Percentiles rank a stretch among this genome's conserved stretches.
phyloP scores from a whole-genome alignment of 2,888 invertebrate genomes.

The Orthosia gothica region DNA sequence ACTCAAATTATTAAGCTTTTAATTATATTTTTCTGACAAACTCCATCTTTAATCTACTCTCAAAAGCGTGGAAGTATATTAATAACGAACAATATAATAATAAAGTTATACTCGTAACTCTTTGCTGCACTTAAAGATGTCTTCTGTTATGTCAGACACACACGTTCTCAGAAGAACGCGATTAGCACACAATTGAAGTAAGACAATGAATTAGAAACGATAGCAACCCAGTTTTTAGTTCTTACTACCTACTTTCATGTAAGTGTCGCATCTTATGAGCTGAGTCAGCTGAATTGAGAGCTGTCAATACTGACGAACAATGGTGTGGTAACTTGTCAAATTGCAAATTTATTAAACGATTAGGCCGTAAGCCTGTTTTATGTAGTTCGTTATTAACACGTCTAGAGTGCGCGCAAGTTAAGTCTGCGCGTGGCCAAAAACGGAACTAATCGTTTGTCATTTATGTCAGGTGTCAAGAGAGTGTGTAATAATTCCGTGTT shows the following conservation, averaged over 20 bases:
- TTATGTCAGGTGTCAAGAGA: too few relatives aligned
- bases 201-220: conserved; percentile 70
- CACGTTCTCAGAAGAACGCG: conserved; percentile 55
- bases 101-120: conserved; percentile 32
- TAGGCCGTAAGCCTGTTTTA: neutral
- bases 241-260: conserved; percentile 65
- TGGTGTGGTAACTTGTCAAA: conserved; percentile 4
- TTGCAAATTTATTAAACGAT: conserved; percentile 3
- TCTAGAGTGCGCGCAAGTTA: too few relatives aligned
- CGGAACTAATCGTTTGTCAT: too few relatives aligned
- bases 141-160: conserved; percentile 62
- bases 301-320: conserved; percentile 38
- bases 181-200: conserved; percentile 63
- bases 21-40: conserved; percentile 1
- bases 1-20: conserved; percentile 3
- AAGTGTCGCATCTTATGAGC: conserved; percentile 22
- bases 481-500: too few relatives aligned
- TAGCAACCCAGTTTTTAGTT: conserved; percentile 65
- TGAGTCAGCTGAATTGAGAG: conserved; percentile 30
- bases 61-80: conserved; percentile 26
- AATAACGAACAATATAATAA: conserved; percentile 28
- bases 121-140: conserved; percentile 32
- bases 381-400: neutral
- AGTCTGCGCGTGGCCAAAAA: too few relatives aligned
- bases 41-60: conserved; percentile 10